Evolutionary conservation across 1,140 invertebrate genomes (phyloP).

Genomic region (Apis cerana): DNA sequence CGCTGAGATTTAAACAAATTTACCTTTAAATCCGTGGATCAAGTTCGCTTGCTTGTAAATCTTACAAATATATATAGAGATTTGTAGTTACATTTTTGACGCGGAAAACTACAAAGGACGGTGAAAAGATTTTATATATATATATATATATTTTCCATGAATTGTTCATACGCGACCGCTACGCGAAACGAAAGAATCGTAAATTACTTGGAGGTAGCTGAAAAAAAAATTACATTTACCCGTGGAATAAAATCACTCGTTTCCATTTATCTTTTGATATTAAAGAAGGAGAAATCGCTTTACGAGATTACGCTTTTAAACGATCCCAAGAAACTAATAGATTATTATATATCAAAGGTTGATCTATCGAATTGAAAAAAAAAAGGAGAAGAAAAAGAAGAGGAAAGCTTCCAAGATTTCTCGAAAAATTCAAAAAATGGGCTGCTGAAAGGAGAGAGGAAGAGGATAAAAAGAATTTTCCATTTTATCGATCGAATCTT

Average conservation of each 20-base stretch:
- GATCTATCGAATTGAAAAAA: neutral
- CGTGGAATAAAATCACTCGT: too few relatives aligned
- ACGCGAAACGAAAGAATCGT: neutral
- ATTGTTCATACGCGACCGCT: neutral
- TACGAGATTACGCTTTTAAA: too few relatives aligned
- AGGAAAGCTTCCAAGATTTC: neutral
- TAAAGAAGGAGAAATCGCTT: neutral
- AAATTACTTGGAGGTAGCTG: neutral
- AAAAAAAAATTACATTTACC: neutral
- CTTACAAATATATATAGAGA: neutral
- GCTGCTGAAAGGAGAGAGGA: neutral
- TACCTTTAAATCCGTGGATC: neutral
- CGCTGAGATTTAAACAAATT: neutral
- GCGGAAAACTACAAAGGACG: neutral
- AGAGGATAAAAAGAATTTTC: neutral
- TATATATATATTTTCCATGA: neutral
- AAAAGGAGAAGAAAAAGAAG: neutral
- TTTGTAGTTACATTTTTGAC: neutral
- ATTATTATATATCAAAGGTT: neutral
- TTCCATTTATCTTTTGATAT: neutral
- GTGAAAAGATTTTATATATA: neutral
- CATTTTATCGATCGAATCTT: slow-evolving; percentile 29
- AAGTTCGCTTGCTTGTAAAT: neutral
- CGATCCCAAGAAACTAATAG: too few relatives aligned
- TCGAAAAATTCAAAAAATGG: neutral